These are phyloP conservation scores for Argyrosomus japonicus DNA, from an alignment of 2,113 vertebrate genomes.

Conservation along the genomic window DNA sequence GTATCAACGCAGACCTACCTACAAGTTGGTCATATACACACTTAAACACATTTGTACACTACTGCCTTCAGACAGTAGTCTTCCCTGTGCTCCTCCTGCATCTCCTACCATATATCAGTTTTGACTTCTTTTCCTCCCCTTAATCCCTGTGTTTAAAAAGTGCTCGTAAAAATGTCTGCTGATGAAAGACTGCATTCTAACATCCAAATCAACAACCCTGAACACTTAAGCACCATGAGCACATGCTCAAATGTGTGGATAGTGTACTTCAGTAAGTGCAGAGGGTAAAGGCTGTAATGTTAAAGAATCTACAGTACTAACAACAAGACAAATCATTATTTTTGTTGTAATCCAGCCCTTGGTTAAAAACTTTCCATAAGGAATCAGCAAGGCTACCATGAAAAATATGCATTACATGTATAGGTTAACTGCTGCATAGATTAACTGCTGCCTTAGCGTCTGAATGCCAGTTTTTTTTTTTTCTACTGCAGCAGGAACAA, in stretches of 20 bases:
- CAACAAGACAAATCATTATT: background rate
- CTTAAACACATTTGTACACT: background rate
- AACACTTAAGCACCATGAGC: background rate
- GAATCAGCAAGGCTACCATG: no score
- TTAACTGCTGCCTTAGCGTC: no score
- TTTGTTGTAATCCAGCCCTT: background rate
- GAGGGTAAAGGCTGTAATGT: background rate
- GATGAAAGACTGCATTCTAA: constrained; percentile 1
- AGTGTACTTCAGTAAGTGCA: background rate
- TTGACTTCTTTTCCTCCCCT: constrained; percentile 7
- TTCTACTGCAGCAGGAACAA: no score
- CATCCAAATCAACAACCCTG: constrained; percentile 11
- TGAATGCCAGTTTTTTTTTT: no score
- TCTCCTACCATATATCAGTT: background rate
- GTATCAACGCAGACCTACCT: background rate
- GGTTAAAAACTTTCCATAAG: no score
- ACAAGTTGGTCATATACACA: background rate
- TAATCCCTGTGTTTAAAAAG: background rate
- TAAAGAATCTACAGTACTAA: background rate
- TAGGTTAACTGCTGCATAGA: no score
- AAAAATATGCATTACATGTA: no score
- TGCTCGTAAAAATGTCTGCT: constrained; percentile 10
- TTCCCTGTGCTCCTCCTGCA: background rate
- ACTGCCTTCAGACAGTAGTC: background rate
- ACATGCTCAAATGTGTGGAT: background rate